A percentile compares a stretch with the other conserved stretches of the same genome.
Evolutionary conservation across 2,797 vertebrate genomes (phyloP).

Genomic region (Chelon labrosus): DNA sequence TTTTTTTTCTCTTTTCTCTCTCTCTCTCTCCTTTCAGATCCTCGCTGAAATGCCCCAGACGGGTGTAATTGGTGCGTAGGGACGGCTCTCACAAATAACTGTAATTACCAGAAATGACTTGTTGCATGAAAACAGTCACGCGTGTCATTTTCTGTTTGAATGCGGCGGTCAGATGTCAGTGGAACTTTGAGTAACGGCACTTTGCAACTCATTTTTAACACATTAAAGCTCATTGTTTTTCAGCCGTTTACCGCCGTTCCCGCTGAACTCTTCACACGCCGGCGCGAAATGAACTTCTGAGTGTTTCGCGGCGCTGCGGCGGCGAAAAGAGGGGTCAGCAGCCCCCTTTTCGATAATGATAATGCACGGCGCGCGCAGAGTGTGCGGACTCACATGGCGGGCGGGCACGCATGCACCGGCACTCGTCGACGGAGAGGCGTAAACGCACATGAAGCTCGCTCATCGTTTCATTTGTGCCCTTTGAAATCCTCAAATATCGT

Average conservation of each 20-base stretch:
- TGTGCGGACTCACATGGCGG: constrained; percentile 37
- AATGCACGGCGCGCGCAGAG: constrained; percentile 52
- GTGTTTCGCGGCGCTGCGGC: constrained; percentile 46
- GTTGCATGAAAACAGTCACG: constrained; percentile 83
- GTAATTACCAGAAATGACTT: constrained; percentile 87
- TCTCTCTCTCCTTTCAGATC: constrained; percentile 9
- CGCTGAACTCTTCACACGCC: constrained; percentile 64
- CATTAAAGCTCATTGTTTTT: constrained; percentile 82
- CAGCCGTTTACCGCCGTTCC: constrained; percentile 42
- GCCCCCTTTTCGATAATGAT: constrained; percentile 73
- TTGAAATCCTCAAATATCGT: constrained; percentile 81
- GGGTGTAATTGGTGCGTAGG: constrained; percentile 82
- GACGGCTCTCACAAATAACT: constrained; percentile 84
- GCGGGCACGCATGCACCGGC: constrained; percentile 27
- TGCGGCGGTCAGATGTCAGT: constrained; percentile 75
- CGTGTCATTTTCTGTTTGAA: constrained; percentile 80
- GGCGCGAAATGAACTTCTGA: constrained; percentile 64
- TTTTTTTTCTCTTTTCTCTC: not conserved
- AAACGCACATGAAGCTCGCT: constrained; percentile 39
- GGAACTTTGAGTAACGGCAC: constrained; percentile 72
- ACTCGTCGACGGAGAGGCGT: constrained; percentile 46
- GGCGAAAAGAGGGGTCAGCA: constrained; percentile 71
- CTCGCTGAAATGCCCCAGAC: constrained; percentile 74
- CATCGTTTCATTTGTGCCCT: constrained; percentile 72
- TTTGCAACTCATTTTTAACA: constrained; percentile 72